Conservation (phyloP, 1,140 invertebrate species). For the Laupala kohalensis region DNA sequence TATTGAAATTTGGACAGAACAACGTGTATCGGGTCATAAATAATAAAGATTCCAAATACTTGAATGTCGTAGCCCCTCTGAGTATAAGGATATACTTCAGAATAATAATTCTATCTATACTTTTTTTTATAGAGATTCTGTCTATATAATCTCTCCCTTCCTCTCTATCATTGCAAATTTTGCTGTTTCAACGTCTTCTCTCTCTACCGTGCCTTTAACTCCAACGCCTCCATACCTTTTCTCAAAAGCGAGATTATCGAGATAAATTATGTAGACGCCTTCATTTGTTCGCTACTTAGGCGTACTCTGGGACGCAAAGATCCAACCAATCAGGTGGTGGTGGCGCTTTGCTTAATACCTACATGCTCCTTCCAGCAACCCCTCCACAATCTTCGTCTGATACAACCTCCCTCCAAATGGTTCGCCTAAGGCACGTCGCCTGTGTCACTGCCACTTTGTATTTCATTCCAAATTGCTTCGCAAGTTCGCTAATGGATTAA, state of each 20-base stretch:
- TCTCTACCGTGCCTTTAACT: background rate
- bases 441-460: background rate
- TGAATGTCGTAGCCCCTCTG: too few species aligned
- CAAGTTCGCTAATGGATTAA: background rate
- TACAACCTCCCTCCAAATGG: background rate
- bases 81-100: too few species aligned
- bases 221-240: background rate
- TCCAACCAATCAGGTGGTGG: background rate
- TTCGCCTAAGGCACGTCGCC: too few species aligned
- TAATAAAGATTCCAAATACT: too few species aligned
- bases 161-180: too few species aligned
- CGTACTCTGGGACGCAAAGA: background rate
- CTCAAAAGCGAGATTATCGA: background rate
- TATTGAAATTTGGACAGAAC: too few species aligned
- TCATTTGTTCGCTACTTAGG: background rate
- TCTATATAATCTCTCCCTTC: too few species aligned
- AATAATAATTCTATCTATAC: too few species aligned
- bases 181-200: too few species aligned
- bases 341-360: background rate
- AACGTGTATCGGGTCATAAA: too few species aligned
- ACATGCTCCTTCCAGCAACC: background rate
- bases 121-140: too few species aligned
- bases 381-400: too few species aligned
- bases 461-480: background rate
- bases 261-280: background rate